These are phyloP conservation scores for Phainopepla nitens DNA, from an alignment of 2,113 vertebrate species.

Conservation along the genomic window DNA sequence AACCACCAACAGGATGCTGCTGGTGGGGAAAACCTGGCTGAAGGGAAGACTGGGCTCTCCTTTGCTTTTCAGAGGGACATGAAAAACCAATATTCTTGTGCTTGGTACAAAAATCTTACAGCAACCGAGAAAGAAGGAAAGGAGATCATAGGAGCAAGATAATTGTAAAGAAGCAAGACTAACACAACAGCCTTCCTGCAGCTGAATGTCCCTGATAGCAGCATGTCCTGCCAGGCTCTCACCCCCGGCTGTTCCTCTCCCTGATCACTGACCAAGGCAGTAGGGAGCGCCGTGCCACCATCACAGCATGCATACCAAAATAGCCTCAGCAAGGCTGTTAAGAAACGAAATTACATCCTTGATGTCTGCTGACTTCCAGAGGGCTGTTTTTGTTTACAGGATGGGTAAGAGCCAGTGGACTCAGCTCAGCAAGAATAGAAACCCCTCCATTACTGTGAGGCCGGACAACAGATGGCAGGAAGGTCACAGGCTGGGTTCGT, in stretches of 20 bases:
- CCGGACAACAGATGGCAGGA: conserved; percentile 36
- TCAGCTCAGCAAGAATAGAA: conserved; percentile 69
- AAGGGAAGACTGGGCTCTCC: neutral
- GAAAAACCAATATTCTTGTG: neutral
- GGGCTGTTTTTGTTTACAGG: conserved; percentile 69
- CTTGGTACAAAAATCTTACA: neutral
- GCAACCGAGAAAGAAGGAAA: neutral
- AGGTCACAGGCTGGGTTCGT: conserved; percentile 47
- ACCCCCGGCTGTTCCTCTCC: rapidly evolving
- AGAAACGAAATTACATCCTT: conserved; percentile 74
- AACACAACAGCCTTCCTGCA: neutral
- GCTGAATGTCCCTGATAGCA: neutral
- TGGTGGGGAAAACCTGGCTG: neutral
- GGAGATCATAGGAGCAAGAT: neutral
- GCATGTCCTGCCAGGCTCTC: rapidly evolving
- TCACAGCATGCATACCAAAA: neutral
- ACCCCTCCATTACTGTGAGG: conserved; percentile 63
- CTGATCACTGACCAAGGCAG: neutral
- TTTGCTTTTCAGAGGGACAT: rapidly evolving
- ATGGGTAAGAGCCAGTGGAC: conserved; percentile 62
- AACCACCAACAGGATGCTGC: neutral
- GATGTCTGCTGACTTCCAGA: conserved; percentile 66
- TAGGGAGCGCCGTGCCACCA: neutral
- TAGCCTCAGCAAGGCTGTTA: conserved; percentile 63
- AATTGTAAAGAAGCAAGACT: rapidly evolving